Base-by-base conservation (phyloP, 2,888 invertebrate species). In the Gerris lacustris region DNA sequence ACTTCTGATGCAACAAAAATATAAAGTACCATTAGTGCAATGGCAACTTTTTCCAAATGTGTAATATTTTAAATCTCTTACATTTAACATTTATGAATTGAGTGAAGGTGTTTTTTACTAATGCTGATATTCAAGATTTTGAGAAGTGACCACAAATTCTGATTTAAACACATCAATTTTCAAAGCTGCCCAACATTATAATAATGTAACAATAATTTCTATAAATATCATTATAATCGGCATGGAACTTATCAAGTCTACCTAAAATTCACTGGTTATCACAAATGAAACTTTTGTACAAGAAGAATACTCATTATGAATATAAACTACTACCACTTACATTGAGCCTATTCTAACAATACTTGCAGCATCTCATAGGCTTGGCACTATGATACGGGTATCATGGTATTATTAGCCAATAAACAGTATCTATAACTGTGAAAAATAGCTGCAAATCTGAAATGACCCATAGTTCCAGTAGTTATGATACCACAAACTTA, bases 261-360 rank as follows among this genome's bases (percentile, higher is more conserved):
- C 55, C 55, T 55, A 55, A 55, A 31, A 55, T 55, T 55, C 55
- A 55, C 55, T 55, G 55, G 55, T 55, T 55, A 55, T 55, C 55
- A 55, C 55, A 55, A 55, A 55, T 55, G 9, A 11, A 55, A 55
- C 9, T 11, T 55, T 55, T 55, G 55, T 55, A 55, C 55, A 55
- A 55, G 55, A 55, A 55, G 55, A 55, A 55, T 11, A 31, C 31
- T 55, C 9, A 9, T 55, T 55, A 55, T 55, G 9, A 55, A 55
- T 11, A 55, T 55, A 55, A 55, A 55, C 55, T 55, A 55, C 55
- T 11, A 55, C 15, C 31, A 31, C 31, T 31, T 31, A 31, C 31
- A 31, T 31, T 31, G 31, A 31, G 31, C 31, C 31, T 31, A 31
- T 31, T 31, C 31, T 31, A 31, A 31, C 31, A 31, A 31, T 31